Conservation (phyloP, 1,140 invertebrate genomes). For the Tyrophagus putrescentiae region DNA sequence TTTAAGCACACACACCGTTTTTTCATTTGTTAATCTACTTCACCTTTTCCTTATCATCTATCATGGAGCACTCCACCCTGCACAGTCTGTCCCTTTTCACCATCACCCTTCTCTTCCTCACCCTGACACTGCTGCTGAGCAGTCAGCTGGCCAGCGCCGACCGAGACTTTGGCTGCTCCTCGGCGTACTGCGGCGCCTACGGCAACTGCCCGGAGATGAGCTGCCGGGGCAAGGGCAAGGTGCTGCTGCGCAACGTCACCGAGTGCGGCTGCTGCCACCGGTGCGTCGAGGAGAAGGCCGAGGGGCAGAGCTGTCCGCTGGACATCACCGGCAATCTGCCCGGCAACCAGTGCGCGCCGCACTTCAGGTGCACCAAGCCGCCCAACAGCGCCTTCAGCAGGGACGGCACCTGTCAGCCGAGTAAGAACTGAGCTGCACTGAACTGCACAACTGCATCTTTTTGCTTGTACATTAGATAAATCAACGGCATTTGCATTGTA, state of each 20-base stretch:
- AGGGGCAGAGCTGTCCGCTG: conserved; percentile 6
- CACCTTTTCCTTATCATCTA: neutral
- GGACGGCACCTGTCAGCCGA: neutral
- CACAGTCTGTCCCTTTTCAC: no score
- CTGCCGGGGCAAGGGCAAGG: conserved; percentile 7
- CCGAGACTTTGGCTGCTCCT: neutral
- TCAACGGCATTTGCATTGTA: neutral
- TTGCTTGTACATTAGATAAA: no score
- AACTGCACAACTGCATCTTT: no score
- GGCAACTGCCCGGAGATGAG: neutral
- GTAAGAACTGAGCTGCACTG: no score
- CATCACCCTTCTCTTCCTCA: neutral
- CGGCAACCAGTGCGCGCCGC: conserved; percentile 15
- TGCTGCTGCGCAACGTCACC: conserved; percentile 19
- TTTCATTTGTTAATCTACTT: neutral
- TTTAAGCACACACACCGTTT: no score
- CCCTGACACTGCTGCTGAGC: no score
- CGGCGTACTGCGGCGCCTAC: neutral
- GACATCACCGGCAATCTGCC: conserved; percentile 10
- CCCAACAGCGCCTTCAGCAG: neutral
- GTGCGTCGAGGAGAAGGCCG: conserved; percentile 15
- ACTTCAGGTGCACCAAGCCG: conserved; percentile 9
- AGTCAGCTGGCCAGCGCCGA: no score
- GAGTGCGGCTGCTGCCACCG: conserved; percentile 23
- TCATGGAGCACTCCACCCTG: no score